A percentile compares a stretch with the other conserved stretches of the same genome.
Conservation (phyloP, 2,113 vertebrate species). For the Eurystomus gularis region DNA sequence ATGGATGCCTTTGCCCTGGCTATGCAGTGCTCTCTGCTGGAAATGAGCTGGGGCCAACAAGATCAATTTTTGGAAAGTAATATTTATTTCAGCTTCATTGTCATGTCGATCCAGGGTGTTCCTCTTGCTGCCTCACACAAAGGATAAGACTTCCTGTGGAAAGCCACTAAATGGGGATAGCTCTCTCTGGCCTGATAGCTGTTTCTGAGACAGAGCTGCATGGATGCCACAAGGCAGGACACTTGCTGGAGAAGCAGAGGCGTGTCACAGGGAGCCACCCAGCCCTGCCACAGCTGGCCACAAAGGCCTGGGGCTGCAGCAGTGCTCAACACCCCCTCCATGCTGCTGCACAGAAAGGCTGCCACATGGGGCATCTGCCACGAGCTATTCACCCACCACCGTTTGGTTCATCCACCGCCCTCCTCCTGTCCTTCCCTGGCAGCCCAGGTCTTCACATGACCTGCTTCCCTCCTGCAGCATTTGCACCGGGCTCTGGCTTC, state of each 20-base stretch:
- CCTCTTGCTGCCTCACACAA: not conserved
- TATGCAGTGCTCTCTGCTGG: not conserved
- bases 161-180: not conserved
- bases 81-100: slow-evolving; percentile 5
- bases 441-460: not conserved
- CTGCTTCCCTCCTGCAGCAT: not conserved
- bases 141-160: not conserved
- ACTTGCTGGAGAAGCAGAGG: accelerated
- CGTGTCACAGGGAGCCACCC: accelerated
- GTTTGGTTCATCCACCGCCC: not conserved
- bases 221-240: not conserved
- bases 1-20: not conserved
- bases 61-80: slow-evolving; percentile 38
- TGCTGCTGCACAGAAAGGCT: accelerated
- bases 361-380: accelerated
- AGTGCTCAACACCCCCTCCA: accelerated
- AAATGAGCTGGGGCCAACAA: not conserved
- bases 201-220: not conserved
- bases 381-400: accelerated
- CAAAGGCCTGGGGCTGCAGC: not conserved
- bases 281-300: not conserved
- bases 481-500: not conserved
- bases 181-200: not conserved
- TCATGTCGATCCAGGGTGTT: not conserved
- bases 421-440: not conserved